phyloP scores from a whole-genome alignment of 1,140 invertebrate genomes.

The Plectrocnemia conspersa region DNA sequence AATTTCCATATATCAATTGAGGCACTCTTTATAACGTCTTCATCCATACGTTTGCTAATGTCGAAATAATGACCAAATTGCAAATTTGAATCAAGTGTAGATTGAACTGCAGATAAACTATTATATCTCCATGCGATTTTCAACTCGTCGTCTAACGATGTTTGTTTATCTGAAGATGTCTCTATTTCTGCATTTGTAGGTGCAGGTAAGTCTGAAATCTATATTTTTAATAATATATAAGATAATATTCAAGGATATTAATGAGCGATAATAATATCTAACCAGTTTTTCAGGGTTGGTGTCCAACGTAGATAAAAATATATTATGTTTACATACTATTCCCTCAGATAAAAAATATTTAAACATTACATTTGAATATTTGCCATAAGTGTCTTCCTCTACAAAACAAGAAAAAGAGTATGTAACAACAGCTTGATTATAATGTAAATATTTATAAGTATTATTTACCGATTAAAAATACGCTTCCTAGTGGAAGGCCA shows the following conservation, averaged over 20 bases:
- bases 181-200: slow-evolving; percentile 39
- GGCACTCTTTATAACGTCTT: slow-evolving; percentile 50
- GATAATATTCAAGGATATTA: not conserved
- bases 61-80: slow-evolving; percentile 76
- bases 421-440: not conserved
- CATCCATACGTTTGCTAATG: slow-evolving; percentile 66
- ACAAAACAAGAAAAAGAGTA: slow-evolving; percentile 37
- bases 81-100: slow-evolving; percentile 46
- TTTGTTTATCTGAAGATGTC: slow-evolving; percentile 9
- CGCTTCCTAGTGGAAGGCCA: slow-evolving; percentile 53
- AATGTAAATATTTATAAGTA: slow-evolving; percentile 10
- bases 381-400: slow-evolving; percentile 77
- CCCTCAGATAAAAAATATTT: slow-evolving; percentile 84
- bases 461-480: slow-evolving; percentile 53
- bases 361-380: slow-evolving; percentile 67
- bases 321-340: slow-evolving; percentile 62
- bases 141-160: slow-evolving; percentile 61
- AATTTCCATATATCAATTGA: not conserved
- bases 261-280: not conserved
- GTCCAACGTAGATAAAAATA: slow-evolving; percentile 70
- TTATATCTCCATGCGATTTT: slow-evolving; percentile 85
- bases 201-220: slow-evolving; percentile 41
- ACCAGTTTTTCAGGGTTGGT: slow-evolving; percentile 57
- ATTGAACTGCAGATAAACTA: slow-evolving; percentile 63
- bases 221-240: slow-evolving; percentile 3